Evolutionary conservation across 2,888 invertebrate species (phyloP), one percentile per base, ranked within the genome.

Genomic region (Alentia gelatinosa): DNA sequence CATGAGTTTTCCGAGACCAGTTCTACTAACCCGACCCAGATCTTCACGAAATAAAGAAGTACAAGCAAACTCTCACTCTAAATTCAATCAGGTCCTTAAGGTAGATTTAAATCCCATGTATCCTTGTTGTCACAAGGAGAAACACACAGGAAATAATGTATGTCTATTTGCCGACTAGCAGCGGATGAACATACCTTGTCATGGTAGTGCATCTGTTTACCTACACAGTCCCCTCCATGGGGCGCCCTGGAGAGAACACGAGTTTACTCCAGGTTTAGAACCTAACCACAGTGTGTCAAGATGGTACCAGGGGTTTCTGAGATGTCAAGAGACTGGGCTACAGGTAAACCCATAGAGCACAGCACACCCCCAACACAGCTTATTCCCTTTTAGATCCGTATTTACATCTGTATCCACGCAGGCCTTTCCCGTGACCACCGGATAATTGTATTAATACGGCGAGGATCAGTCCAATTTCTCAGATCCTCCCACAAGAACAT

Each of bases 341-440:
- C n/a, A 1, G 35, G 79, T 79, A 79, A 79, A 39, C 79, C 74
- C 39, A 79, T 39, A 79, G 23, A 23, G 23, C 37, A 79, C 79
- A 37, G 35, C 79, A 79, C n/a, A 79, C 79, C 79, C 74, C 79
- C 79, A 79, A 79, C 79, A 79, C 79, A 79, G 79, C 35, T 79
- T 79, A 79, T 39, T 79, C n/a, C 79, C 79, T 37, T 79, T 79
- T 79, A 79, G 79, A 79, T 79, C 37, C 79, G 5, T 79, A 39
- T 79, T 79, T 79, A 79, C 79, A 79, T 39, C 79, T 37, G 79
- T 35, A 79, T 79, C 39, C 37, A 9, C 37, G 23, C 35, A 19
- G 7, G 39, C 37, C 39, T 23, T 39, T 79, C 7, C 79, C 37
- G 0, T 79, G 26, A 79, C 79, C 79, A 79, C 15, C n/a, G 3